Evolutionary conservation across 1,140 invertebrate species (phyloP), one percentile per base, ranked within the genome.

Genomic region (Hermatobates lingyangjiaoensis): DNA sequence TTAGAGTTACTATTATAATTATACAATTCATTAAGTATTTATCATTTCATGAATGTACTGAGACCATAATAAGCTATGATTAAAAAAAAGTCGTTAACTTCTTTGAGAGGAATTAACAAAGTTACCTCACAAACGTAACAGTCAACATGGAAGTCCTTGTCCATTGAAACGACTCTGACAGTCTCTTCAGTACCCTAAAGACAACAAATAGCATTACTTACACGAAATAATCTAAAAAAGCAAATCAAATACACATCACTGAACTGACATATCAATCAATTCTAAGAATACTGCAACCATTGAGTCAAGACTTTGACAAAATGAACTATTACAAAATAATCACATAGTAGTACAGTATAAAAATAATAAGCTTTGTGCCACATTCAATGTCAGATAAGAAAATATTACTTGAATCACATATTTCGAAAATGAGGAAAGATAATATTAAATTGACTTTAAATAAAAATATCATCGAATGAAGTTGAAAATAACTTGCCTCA

Each of bases 121-220:
- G 62, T 63, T 62, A 80, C 77, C 71, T 96, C 93, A 68, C 94
- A 98, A 60, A 93, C 83, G 66, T 96, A 98, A 68, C 94, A 98
- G 66, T 97, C 93, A 0, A 98, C 89, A 65, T 98, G 95, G 68
- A 94, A 98, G 68, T 98, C 92, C 67, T 93, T 90, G 61, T 97
- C 92, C 91, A 97, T 96, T 3, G 92, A 95, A 3, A 98, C 94
- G 1, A 98, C 92, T 45, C 94, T 74, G 24, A 83, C 92, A 1
- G 93, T 97, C 70, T 98, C 94, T 66, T 96, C 92, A 21, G 92
- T 94, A 18, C 92, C 93, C 77, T 86, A 71, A 64, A 51, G 58
- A 48, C 56, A 51, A 10, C 12, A 12, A 12, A 45, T 10, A 10
- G 21, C 10, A 45, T 21, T 12, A 12, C 7, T 15, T 45, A 15